A percentile compares a stretch with the other conserved stretches of the same genome.
phyloP scores from a whole-genome alignment of 1,140 invertebrate genomes.

The Heliothis subflexa region DNA sequence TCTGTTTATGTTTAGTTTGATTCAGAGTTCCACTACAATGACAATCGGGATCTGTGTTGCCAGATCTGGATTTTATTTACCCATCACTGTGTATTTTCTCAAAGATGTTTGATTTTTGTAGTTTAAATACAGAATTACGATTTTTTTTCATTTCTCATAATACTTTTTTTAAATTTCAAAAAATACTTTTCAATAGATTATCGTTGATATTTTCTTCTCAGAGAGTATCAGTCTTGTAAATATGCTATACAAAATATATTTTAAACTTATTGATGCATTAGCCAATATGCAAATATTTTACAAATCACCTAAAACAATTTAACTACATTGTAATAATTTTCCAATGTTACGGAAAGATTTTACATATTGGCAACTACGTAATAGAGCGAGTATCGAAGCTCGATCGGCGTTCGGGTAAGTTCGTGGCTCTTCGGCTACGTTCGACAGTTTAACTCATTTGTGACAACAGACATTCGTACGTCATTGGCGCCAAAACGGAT shows the following conservation, averaged over 20 bases:
- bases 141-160: too few relatives aligned
- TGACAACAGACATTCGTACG: background rate
- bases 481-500: slow-evolving; percentile 35
- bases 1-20: slow-evolving; percentile 28
- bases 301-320: too few relatives aligned
- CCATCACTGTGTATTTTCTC: background rate
- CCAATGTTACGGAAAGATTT: background rate
- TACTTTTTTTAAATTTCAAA: too few relatives aligned
- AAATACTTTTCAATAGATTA: too few relatives aligned
- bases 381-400: background rate
- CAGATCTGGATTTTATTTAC: background rate
- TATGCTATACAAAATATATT: too few relatives aligned
- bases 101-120: background rate
- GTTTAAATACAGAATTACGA: background rate
- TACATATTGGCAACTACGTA: background rate
- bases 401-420: background rate
- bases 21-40: background rate
- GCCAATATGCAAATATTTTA: too few relatives aligned
- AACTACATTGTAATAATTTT: background rate
- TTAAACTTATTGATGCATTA: too few relatives aligned
- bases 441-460: slow-evolving; percentile 1
- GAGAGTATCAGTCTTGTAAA: too few relatives aligned
- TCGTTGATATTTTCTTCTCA: too few relatives aligned
- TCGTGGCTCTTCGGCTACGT: background rate
- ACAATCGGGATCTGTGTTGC: slow-evolving; percentile 11